Evolutionary conservation across 2,888 invertebrate species (phyloP).

Genomic region (Dicyrtomina minuta): DNA sequence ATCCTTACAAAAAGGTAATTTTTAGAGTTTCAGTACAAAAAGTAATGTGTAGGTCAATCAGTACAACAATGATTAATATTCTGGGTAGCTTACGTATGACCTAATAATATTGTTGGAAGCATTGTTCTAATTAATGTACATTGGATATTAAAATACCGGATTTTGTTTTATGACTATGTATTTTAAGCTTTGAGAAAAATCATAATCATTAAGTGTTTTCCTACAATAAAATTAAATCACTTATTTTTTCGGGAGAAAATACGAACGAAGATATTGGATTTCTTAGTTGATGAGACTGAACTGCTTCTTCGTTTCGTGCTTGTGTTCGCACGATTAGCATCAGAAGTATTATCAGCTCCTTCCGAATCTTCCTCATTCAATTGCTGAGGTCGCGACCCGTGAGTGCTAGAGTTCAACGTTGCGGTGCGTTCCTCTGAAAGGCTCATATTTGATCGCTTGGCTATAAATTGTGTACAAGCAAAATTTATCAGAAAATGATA

Average conservation of each 20-base stretch:
- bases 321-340: background rate
- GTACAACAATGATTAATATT: slow-evolving; percentile 1
- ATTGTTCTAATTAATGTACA: background rate
- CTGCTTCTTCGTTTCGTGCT: slow-evolving; percentile 16
- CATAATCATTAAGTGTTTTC: too few relatives aligned
- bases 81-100: background rate
- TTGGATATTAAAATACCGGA: too few relatives aligned
- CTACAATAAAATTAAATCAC: slow-evolving; percentile 10
- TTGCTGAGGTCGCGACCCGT: slow-evolving; percentile 11
- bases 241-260: slow-evolving; percentile 29
- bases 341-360: background rate
- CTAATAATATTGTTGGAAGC: background rate
- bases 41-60: background rate
- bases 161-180: too few relatives aligned
- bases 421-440: slow-evolving; percentile 9
- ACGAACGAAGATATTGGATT: slow-evolving; percentile 26
- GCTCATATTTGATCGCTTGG: slow-evolving; percentile 27
- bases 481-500: background rate
- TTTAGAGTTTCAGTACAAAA: background rate
- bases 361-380: slow-evolving; percentile 1
- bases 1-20: background rate
- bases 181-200: too few relatives aligned
- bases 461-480: slow-evolving; percentile 9
- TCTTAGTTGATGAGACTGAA: slow-evolving; percentile 9
- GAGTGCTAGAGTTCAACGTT: background rate